These are phyloP conservation scores for Synergus laeviventris DNA, from an alignment of 2,888 invertebrate species.

Conservation along the genomic window DNA sequence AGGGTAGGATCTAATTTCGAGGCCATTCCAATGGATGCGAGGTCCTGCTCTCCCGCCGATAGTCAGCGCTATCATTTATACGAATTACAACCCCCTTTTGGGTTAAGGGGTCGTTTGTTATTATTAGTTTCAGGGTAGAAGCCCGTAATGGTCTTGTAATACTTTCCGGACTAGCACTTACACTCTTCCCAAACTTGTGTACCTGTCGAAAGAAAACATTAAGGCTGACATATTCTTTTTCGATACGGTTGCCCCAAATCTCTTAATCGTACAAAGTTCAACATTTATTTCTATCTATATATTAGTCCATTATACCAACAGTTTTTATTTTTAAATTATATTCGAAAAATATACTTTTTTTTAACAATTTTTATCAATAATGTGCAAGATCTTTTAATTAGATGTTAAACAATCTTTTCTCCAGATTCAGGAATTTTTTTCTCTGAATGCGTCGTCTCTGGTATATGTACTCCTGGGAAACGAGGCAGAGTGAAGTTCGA, in stretches of 20 bases:
- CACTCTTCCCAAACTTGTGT: conserved; percentile 14
- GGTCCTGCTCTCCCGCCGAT: conserved; percentile 46
- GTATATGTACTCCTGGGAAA: not conserved
- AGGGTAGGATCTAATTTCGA: conserved; percentile 74
- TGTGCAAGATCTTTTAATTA: not conserved
- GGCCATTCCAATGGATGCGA: conserved; percentile 72
- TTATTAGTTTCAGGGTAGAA: conserved; percentile 66
- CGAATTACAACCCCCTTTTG: conserved; percentile 72
- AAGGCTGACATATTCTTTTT: conserved; percentile 3
- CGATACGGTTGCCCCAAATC: not conserved
- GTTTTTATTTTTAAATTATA: not conserved
- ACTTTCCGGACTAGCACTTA: conserved; percentile 42
- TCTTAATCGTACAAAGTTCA: not conserved
- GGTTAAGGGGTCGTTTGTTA: conserved; percentile 69
- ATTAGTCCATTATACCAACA: not conserved
- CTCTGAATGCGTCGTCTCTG: not conserved
- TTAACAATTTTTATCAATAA: no score
- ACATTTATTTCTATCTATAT: not conserved
- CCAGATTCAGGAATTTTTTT: not conserved
- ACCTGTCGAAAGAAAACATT: conserved; percentile 26
- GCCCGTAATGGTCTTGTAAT: conserved; percentile 57
- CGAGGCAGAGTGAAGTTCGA: not conserved
- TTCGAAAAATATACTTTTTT: no score
- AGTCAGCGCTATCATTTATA: conserved; percentile 73
- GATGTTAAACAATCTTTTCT: not conserved